phyloP scores from a whole-genome alignment of 1,140 invertebrate genomes.

The Monochamus saltuarius region DNA sequence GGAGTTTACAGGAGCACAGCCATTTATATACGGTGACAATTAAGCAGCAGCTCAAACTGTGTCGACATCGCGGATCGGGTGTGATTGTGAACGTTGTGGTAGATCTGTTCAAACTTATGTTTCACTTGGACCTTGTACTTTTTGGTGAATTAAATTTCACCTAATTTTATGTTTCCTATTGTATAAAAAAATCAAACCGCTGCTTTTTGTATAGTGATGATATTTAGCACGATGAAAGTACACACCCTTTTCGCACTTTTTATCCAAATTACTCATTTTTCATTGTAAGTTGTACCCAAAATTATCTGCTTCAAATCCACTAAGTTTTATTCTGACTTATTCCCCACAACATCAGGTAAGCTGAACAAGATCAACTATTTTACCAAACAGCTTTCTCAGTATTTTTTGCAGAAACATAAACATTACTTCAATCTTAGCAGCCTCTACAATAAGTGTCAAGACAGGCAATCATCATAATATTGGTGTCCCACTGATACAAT shows the following conservation, averaged over 20 bases:
- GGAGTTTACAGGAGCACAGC: conserved; percentile 4
- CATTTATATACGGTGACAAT: neutral
- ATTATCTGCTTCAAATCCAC: too few species aligned
- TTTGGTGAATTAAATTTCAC: conserved; percentile 23
- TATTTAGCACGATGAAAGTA: conserved; percentile 16
- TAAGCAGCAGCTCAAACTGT: conserved; percentile 6
- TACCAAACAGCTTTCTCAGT: too few species aligned
- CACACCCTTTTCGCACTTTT: conserved; percentile 22
- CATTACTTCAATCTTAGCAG: too few species aligned
- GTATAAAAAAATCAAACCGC: neutral
- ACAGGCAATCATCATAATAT: too few species aligned
- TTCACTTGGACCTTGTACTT: conserved; percentile 10
- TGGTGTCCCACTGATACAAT: too few species aligned
- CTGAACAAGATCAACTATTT: too few species aligned
- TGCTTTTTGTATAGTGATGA: conserved; percentile 10
- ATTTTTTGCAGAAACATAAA: too few species aligned
- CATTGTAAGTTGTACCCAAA: conserved; percentile 11
- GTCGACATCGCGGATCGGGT: conserved; percentile 2
- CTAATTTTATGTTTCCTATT: conserved; percentile 16
- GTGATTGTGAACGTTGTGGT: conserved; percentile 22
- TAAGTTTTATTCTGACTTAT: too few species aligned
- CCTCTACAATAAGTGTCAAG: too few species aligned
- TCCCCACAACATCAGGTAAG: too few species aligned
- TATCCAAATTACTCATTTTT: conserved; percentile 15
- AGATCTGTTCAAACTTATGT: conserved; percentile 12